These are phyloP conservation scores for Lumbricus terrestris DNA, from an alignment of 2,888 invertebrate species.

Conservation along the genomic window DNA sequence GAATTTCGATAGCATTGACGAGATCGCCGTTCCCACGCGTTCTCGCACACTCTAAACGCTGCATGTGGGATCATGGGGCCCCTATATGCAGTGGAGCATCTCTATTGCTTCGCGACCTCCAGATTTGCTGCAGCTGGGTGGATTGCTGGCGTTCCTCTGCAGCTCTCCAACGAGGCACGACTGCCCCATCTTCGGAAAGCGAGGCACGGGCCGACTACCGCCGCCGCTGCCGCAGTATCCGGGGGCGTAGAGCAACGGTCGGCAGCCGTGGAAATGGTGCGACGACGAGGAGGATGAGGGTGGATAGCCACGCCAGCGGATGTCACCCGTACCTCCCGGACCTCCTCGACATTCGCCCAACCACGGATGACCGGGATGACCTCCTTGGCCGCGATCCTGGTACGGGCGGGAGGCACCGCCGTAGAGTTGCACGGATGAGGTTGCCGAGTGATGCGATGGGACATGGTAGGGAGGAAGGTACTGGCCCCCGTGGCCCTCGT, in stretches of 20 bases:
- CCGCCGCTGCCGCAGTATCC: background rate
- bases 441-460: background rate
- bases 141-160: conserved; percentile 3
- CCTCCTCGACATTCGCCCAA: background rate
- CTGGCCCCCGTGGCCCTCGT: no score
- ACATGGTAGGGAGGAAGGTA: background rate
- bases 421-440: background rate
- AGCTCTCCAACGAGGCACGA: conserved; percentile 21
- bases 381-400: background rate
- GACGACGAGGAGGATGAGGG: no score
- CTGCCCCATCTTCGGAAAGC: conserved; percentile 25
- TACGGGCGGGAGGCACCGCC: background rate
- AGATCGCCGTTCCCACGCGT: no score
- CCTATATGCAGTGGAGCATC: background rate
- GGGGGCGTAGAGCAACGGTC: background rate
- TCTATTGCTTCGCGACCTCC: background rate
- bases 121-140: background rate
- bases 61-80: background rate
- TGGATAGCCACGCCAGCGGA: background rate
- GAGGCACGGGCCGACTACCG: background rate
- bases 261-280: background rate
- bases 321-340: background rate
- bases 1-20: no score
- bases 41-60: no score
- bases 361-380: background rate